Base-by-base conservation (phyloP, 2,888 invertebrate genomes). In the Selenia dentaria region DNA sequence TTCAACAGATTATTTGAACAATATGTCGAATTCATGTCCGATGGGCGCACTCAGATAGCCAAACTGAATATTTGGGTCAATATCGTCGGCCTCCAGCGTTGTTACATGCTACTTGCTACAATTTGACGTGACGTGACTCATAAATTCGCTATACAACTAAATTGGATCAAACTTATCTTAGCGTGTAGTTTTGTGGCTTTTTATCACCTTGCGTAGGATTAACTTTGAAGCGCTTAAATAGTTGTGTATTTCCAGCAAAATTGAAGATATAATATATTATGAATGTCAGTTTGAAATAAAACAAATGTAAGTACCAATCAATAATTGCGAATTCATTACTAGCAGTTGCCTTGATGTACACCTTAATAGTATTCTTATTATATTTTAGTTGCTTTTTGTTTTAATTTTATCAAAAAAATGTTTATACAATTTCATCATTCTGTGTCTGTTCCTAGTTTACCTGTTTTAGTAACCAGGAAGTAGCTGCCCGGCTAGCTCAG, bases 401-500 rank as follows among this genome's bases (percentile, higher is more conserved):
- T n/a, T n/a, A n/a, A n/a, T n/a, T n/a, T n/a, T n/a, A n/a, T n/a
- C n/a, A n/a, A n/a, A n/a, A n/a, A n/a, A n/a, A n/a, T n/a, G n/a
- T n/a, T n/a, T n/a, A n/a, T n/a, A n/a, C n/a, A n/a, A n/a, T n/a
- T n/a, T n/a, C n/a, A n/a, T n/a, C n/a, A n/a, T n/a, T n/a, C n/a
- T n/a, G n/a, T n/a, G n/a, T n/a, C n/a, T n/a, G n/a, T n/a, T n/a
- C n/a, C n/a, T n/a, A n/a, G n/a, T n/a, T n/a, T n/a, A n/a, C n/a
- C n/a, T n/a, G n/a, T n/a, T n/a, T n/a, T n/a, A n/a, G n/a, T n/a
- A n/a, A n/a, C n/a, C n/a, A n/a, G n/a, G n/a, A n/a, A n/a, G n/a
- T n/a, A n/a, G 1, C 25, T 10, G 81, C 83, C 83, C 82, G 83
- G 83, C 83, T 83, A 84, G 83, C 83, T 83, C 83, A 84, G 83